These are phyloP conservation scores for Megalonaias nervosa DNA, from an alignment of 1,140 invertebrate species.

Conservation along the genomic window DNA sequence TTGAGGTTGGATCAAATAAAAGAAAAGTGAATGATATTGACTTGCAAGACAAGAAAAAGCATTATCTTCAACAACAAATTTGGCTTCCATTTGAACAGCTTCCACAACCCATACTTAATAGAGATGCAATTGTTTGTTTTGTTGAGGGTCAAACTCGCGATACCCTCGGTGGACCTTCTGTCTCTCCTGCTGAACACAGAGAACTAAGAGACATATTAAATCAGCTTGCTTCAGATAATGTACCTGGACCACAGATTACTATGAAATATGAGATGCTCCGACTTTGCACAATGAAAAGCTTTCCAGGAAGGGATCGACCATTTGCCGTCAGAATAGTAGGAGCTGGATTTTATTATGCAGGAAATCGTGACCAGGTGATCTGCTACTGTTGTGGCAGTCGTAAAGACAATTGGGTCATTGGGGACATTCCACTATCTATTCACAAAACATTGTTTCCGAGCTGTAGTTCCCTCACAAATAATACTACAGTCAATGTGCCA, in stretches of 20 bases:
- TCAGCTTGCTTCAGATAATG: too few species aligned
- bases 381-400: conserved; percentile 24
- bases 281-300: conserved; percentile 9
- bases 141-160: too few species aligned
- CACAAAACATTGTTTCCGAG: conserved; percentile 11
- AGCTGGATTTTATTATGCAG: conserved; percentile 27
- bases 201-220: too few species aligned
- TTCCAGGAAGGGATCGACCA: conserved; percentile 8
- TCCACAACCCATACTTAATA: too few species aligned
- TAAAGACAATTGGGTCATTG: conserved; percentile 2
- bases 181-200: too few species aligned
- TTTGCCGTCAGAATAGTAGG: conserved; percentile 9
- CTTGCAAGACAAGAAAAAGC: too few species aligned
- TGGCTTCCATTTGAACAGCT: too few species aligned
- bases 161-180: too few species aligned
- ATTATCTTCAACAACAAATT: too few species aligned
- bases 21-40: too few species aligned
- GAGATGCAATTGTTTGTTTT: too few species aligned
- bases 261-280: conserved; percentile 24
- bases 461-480: conserved; percentile 12
- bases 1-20: too few species aligned
- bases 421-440: conserved; percentile 5
- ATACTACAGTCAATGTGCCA: conserved; percentile 19
- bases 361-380: conserved; percentile 16
- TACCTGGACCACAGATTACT: background rate